A percentile compares a stretch with the other conserved stretches of the same genome.
phyloP scores from a whole-genome alignment of 2,888 invertebrate species.

The Thera britannica region DNA sequence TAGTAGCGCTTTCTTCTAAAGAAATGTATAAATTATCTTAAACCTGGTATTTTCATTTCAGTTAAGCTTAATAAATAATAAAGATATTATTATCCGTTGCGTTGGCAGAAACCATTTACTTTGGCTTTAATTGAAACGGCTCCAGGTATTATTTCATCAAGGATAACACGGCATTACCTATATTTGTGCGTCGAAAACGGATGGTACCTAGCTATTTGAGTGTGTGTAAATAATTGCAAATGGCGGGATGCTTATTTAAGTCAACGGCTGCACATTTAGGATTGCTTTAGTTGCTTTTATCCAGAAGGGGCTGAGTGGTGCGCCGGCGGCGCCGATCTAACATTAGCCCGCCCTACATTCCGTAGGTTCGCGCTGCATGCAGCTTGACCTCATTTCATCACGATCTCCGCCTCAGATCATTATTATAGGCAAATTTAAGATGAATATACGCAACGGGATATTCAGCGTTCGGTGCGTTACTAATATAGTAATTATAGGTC shows the following conservation, averaged over 20 bases:
- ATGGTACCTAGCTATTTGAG: constrained; percentile 4
- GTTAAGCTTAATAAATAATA: no score
- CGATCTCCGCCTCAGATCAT: constrained; percentile 50
- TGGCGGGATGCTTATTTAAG: constrained; percentile 49
- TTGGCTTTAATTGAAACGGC: not conserved
- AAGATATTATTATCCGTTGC: no score
- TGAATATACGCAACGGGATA: constrained; percentile 3
- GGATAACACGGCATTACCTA: not conserved
- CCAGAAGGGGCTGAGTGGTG: constrained; percentile 63
- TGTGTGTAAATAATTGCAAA: constrained; percentile 30
- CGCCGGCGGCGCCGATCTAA: constrained; percentile 67
- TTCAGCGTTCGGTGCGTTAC: not conserved
- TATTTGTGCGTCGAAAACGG: constrained; percentile 12
- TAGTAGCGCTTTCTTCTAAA: no score
- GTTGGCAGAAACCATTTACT: not conserved
- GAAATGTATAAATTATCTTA: no score
- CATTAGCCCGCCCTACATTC: constrained; percentile 79
- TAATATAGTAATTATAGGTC: no score
- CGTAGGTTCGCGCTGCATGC: constrained; percentile 66
- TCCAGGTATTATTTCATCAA: constrained; percentile 2
- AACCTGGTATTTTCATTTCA: no score
- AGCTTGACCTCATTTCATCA: constrained; percentile 75
- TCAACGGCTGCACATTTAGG: constrained; percentile 42
- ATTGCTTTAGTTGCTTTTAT: constrained; percentile 56
- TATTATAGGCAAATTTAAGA: constrained; percentile 25